Percentiles rank a stretch among this genome's conserved stretches.
Evolutionary conservation across 2,113 vertebrate species (phyloP).

Genomic region (Notiomystis cincta): DNA sequence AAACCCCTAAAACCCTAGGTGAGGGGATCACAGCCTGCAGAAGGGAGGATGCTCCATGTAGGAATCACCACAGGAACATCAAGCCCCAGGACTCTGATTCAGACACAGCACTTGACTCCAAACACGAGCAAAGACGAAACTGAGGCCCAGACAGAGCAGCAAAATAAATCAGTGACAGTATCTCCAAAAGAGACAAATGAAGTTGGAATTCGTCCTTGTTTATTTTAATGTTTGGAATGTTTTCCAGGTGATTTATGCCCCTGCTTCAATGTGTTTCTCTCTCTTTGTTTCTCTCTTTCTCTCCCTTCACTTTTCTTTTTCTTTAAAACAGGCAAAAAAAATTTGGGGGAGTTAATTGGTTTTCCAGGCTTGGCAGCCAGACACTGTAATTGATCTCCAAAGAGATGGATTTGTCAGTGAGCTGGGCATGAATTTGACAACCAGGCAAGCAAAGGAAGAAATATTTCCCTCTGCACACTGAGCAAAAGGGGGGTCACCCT

Average conservation of each 20-base stretch:
- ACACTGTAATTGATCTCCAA: constrained; percentile 76
- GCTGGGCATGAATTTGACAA: constrained; percentile 69
- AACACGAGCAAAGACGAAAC: constrained; percentile 28
- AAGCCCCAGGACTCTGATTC: background rate
- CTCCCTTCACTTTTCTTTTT: background rate
- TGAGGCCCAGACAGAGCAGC: constrained; percentile 24
- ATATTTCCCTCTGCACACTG: background rate
- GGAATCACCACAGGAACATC: background rate
- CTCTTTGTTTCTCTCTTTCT: constrained; percentile 20
- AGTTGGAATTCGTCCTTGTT: constrained; percentile 71
- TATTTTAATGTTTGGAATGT: constrained; percentile 72
- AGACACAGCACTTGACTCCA: background rate
- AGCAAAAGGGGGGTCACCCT: background rate
- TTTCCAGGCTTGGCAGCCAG: constrained; percentile 74
- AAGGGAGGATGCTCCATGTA: background rate
- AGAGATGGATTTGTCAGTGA: constrained; percentile 77
- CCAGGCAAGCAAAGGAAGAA: constrained; percentile 45
- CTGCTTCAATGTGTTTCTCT: constrained; percentile 40
- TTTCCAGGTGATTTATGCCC: constrained; percentile 71
- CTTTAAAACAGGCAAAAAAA: background rate
- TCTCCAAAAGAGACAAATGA: constrained; percentile 72
- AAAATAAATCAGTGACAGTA: constrained; percentile 69
- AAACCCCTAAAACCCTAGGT: background rate
- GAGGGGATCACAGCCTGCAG: background rate
- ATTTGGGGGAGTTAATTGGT: constrained; percentile 77